These are phyloP conservation scores for Okamejei kenojei DNA, from an alignment of 2,797 vertebrate genomes.

Conservation along the genomic window DNA sequence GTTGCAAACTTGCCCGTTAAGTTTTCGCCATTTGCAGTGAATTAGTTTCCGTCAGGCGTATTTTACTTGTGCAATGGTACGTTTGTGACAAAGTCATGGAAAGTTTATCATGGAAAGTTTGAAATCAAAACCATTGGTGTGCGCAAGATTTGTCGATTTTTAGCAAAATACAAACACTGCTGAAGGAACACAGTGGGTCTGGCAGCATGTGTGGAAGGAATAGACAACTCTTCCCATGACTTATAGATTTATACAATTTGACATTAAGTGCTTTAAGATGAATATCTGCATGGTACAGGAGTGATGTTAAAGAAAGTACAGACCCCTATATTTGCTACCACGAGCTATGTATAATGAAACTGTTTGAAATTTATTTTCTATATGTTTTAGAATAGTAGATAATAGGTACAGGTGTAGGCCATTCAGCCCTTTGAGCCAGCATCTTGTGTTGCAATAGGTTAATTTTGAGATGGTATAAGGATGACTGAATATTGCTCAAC, in stretches of 20 bases:
- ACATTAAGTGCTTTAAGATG: neutral
- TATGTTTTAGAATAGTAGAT: neutral
- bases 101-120: neutral
- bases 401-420: no score
- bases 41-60: no score
- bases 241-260: neutral
- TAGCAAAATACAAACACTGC: no score
- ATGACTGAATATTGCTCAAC: neutral
- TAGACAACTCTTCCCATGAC: no score
- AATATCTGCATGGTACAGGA: neutral
- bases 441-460: neutral
- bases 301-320: neutral
- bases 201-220: no score
- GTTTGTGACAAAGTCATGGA: neutral
- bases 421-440: no score
- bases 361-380: neutral
- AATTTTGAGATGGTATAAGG: neutral
- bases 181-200: no score
- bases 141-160: neutral
- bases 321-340: neutral
- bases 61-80: neutral
- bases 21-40: neutral
- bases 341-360: neutral
- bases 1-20: neutral
- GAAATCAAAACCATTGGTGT: neutral